Evolutionary conservation across 2,113 vertebrate genomes (phyloP), one percentile per base, ranked within the genome.

Genomic region (Cacatua alba): DNA sequence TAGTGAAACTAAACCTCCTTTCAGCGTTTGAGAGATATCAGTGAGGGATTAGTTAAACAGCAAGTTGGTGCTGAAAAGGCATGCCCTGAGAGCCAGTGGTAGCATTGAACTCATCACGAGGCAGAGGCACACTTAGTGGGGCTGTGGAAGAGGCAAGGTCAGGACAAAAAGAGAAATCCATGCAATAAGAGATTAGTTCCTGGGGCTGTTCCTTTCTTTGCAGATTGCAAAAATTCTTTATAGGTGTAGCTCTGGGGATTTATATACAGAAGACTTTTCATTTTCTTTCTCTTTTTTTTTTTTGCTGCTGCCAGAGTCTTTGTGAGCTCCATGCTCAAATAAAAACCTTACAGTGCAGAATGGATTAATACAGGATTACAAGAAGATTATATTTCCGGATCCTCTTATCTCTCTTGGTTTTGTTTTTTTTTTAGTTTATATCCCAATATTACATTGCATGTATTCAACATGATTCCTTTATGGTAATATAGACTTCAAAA

Each of bases 361-460:
- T 87, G 77, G 57, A 94, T 97, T 97, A 97, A 94, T 53, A 49
- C 23, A 88, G 87, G 91, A 96, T 96, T 96, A 94, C 86, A 95
- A 84, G 53, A 95, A 64, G 75, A 86, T 90, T 85, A 85, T 79
- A 37, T 79, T 95, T 80, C 69, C 83, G 51, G 26, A 77, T 92
- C 37, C 64, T 90, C 72, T 88, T 49, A 91, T 92, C 28, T 93
- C 63, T 62, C 48, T 49, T 57, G 39, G n/a, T 31, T 57, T n/a
- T 57, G 20, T n/a, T n/a, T 86, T 55, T 44, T 92, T 39, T 14
- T 26, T 92, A 93, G 86, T 3, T 7, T 81, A 62, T 75, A 88
- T 83, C 41, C 72, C n/a, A 92, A 60, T 82, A 80, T 90, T 67
- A 60, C 74, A 88, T 88, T 92, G 25, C 65, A 77, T 57, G 55